Evolutionary conservation across 2,113 vertebrate species (phyloP), one percentile per base, ranked within the genome.

Genomic region (Ciconia stormi): DNA sequence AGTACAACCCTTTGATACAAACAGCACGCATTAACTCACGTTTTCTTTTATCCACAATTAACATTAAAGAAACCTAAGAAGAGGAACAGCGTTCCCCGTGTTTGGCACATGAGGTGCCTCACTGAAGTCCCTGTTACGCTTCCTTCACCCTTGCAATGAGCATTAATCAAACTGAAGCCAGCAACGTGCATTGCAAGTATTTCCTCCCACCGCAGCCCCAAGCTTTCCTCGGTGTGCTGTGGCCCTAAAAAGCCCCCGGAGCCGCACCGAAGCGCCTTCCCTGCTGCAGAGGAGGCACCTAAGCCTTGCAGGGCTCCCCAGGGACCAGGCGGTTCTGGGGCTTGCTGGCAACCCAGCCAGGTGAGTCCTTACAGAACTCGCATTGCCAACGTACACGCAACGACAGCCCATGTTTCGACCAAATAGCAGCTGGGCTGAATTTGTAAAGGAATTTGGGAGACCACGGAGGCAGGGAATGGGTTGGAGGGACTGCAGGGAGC

Each of bases 101-200:
- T n/a, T 27, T 23, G 56, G 56, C 4, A 0, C 50, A 71, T 0
- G 0, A 62, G 25, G 34, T 1, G 7, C 53, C 36, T 46, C 47
- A 4, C 13, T 15, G 8, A 69, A 88, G 38, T 36, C 49, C 23
- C 25, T 5, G 13, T 12, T 44, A 53, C 0, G 0, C 50, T 53
- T 46, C 77, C 40, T 62, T 82, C 72, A 14, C 25, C 38, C 47
- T 83, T 17, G 67, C 47, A 46, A 53, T 0, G 11, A 42, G 2
- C 32, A 18, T 80, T 77, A 65, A 72, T 42, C 53, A 69, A 79
- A 63, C 36, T 3, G 21, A 62, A 82, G 62, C 9, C 47, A 34
- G 53, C 34, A 59, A 81, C 0, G 0, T 0, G 17, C 53, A n/a
- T 2, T 0, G 1, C 16, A 23, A 36, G 25, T 1, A 9, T 9